Percentiles rank a stretch among this genome's conserved stretches.
Conservation (phyloP, 1,140 invertebrate genomes). For the Anastrepha obliqua region DNA sequence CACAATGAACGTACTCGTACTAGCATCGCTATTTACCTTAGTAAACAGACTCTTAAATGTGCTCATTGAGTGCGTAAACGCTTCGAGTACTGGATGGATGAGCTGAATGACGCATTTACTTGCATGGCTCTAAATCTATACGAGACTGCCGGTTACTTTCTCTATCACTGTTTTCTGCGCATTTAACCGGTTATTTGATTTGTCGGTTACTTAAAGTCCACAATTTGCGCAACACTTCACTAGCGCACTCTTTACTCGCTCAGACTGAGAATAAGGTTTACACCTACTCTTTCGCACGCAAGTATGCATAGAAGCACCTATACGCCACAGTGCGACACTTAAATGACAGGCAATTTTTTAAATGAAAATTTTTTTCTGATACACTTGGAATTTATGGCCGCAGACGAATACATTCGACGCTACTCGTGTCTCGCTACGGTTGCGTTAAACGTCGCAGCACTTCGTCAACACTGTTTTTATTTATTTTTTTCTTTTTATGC, state of each 20-base stretch:
- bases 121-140: too few species aligned
- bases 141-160: too few species aligned
- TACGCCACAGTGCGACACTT: not conserved
- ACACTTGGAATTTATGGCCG: not conserved
- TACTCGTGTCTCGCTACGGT: not conserved
- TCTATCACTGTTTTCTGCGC: not conserved
- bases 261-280: not conserved
- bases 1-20: too few species aligned
- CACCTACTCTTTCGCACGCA: not conserved
- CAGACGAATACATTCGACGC: constrained; percentile 3
- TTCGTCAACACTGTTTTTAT: not conserved
- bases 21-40: too few species aligned
- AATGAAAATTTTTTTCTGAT: not conserved
- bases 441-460: not conserved
- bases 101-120: too few species aligned
- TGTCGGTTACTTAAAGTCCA: not conserved
- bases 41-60: too few species aligned
- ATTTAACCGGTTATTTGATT: not conserved
- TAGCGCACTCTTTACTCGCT: not conserved
- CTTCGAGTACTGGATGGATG: too few species aligned
- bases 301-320: not conserved
- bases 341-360: not conserved
- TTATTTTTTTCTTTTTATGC: not conserved
- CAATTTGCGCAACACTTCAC: not conserved
- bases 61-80: too few species aligned